Percentiles rank a stretch among this genome's conserved stretches.
Evolutionary conservation across 2,113 vertebrate genomes (phyloP).

Genomic region (Psammodynastes pulverulentus): DNA sequence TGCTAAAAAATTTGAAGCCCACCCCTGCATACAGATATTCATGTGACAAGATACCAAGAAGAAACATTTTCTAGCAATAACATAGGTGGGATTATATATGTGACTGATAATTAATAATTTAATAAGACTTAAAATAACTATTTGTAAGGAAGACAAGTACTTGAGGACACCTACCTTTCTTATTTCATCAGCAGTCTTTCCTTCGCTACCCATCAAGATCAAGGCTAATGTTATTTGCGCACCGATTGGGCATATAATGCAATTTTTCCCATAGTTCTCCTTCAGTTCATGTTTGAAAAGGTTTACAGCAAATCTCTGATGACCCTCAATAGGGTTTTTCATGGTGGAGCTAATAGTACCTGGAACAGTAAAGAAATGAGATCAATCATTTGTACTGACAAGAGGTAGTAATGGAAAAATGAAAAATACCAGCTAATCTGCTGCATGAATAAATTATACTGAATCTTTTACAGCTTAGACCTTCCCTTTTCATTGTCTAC

Average conservation of each 20-base stretch:
- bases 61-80: not conserved
- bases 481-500: not conserved
- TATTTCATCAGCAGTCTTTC: constrained; percentile 63
- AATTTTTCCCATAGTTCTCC: constrained; percentile 43
- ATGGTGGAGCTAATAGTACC: constrained; percentile 50
- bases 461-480: not conserved
- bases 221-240: constrained; percentile 67
- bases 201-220: constrained; percentile 63
- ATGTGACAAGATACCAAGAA: not conserved
- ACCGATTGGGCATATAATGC: constrained; percentile 68
- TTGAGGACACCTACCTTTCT: constrained; percentile 58
- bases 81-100: not conserved
- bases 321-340: constrained; percentile 59
- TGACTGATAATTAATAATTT: not conserved
- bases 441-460: not conserved
- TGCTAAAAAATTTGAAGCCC: no score
- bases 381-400: not conserved
- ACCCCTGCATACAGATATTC: not conserved
- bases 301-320: constrained; percentile 61
- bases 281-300: constrained; percentile 20
- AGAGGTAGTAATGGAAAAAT: not conserved
- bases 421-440: not conserved
- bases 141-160: not conserved
- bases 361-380: constrained; percentile 44
- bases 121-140: not conserved